phyloP scores from a whole-genome alignment of 37 sponge, comb jelly and placozoan species.

The Chondrosia reniformis region DNA sequence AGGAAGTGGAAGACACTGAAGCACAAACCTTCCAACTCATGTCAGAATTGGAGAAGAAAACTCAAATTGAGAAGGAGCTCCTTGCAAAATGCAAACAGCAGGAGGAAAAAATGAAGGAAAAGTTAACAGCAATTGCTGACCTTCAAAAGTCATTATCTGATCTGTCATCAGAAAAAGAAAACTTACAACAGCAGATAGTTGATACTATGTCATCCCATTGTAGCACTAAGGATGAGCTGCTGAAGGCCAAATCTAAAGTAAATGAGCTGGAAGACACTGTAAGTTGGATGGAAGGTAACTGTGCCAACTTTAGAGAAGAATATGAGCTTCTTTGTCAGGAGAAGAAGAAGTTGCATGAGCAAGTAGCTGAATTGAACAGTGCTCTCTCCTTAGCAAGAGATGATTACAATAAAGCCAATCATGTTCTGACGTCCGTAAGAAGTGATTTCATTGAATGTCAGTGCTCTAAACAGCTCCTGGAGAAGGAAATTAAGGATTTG shows the following conservation, averaged over 20 bases:
- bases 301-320: neutral
- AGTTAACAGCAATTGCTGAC: neutral
- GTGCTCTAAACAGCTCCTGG: neutral
- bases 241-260: neutral
- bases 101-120: neutral
- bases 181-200: too few species aligned
- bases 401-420: neutral
- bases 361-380: neutral
- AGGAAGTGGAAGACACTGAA: conserved; percentile 6
- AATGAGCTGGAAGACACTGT: neutral
- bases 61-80: neutral
- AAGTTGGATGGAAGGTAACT: neutral
- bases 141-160: too few species aligned
- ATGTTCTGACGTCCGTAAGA: conserved; percentile 1
- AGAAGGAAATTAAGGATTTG: neutral
- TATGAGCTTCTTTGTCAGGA: neutral
- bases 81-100: neutral
- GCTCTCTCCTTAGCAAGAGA: conserved; percentile 3
- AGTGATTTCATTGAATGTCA: conserved; percentile 12
- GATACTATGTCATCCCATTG: neutral
- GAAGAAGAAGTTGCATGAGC: neutral
- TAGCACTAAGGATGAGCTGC: neutral
- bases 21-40: neutral
- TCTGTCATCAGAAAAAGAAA: conserved; percentile 2
- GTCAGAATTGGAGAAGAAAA: neutral